Percentiles rank a stretch among this genome's conserved stretches.
Conservation (phyloP, 2,113 vertebrate genomes). For the Grammomys surdaster region DNA sequence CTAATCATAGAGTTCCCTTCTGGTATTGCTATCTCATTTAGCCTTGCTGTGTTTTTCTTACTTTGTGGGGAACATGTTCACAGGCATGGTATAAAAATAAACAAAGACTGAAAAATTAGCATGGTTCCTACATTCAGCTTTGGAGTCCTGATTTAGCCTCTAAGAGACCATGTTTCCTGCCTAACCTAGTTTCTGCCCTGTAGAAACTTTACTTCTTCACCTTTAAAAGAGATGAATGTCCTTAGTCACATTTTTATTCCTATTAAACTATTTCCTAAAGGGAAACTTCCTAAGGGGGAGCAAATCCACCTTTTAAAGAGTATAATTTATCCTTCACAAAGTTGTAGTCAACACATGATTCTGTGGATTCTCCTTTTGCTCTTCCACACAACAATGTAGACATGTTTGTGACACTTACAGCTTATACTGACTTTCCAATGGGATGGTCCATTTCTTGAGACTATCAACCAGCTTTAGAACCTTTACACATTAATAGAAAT, state of each 20-base stretch:
- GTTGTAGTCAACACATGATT: not conserved
- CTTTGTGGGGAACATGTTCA: constrained; percentile 28
- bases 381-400: not conserved
- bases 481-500: not conserved
- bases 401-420: not conserved
- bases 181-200: not conserved
- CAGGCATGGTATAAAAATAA: constrained; percentile 34
- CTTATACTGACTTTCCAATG: not conserved
- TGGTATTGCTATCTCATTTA: constrained; percentile 3
- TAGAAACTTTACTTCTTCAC: not conserved
- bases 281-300: not conserved
- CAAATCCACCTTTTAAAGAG: not conserved
- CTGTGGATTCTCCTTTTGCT: not conserved
- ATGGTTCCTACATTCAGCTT: not conserved
- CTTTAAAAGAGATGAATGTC: not conserved
- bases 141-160: not conserved
- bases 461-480: not conserved
- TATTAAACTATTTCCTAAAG: not conserved
- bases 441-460: not conserved
- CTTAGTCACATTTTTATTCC: not conserved
- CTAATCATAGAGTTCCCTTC: constrained; percentile 4
- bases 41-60: constrained; percentile 26
- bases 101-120: not conserved
- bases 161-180: not conserved
- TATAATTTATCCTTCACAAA: not conserved